Conservation (phyloP, 2,888 invertebrate species). For the Plagodis pulveraria region DNA sequence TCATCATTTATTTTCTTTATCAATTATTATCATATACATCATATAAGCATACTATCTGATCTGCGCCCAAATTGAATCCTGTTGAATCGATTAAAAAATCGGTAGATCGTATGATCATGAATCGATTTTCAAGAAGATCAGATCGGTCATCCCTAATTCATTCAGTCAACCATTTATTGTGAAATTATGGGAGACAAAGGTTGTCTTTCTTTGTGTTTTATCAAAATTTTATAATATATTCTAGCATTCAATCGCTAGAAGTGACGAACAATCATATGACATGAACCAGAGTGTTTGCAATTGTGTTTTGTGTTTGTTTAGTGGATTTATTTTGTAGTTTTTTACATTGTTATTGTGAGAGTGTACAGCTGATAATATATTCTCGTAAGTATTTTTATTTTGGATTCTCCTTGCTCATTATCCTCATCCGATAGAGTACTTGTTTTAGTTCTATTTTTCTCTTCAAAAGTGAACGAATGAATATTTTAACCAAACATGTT, state of each 20-base stretch:
- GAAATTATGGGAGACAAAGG: conserved; percentile 37
- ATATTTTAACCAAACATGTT: too few relatives aligned
- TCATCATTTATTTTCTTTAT: too few relatives aligned
- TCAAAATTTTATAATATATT: conserved; percentile 34
- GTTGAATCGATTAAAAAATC: too few relatives aligned
- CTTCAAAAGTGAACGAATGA: too few relatives aligned
- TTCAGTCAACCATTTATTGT: conserved; percentile 26
- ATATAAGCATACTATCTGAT: too few relatives aligned
- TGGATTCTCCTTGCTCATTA: background rate
- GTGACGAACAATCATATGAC: conserved; percentile 40
- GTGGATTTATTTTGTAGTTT: conserved; percentile 41
- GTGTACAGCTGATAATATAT: conserved; percentile 37
- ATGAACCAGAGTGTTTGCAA: conserved; percentile 43
- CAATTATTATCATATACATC: too few relatives aligned
- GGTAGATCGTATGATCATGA: too few relatives aligned
- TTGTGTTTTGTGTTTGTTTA: conserved; percentile 42
- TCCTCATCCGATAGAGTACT: too few relatives aligned
- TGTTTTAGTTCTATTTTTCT: too few relatives aligned
- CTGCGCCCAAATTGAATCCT: too few relatives aligned
- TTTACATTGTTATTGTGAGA: conserved; percentile 37
- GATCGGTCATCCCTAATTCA: too few relatives aligned
- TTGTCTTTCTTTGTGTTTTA: conserved; percentile 29
- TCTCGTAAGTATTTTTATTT: conserved; percentile 32
- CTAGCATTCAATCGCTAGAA: conserved; percentile 35
- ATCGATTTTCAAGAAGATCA: too few relatives aligned